Evolutionary conservation across 2,113 vertebrate species (phyloP).

Genomic region (Osmerus mordax): DNA sequence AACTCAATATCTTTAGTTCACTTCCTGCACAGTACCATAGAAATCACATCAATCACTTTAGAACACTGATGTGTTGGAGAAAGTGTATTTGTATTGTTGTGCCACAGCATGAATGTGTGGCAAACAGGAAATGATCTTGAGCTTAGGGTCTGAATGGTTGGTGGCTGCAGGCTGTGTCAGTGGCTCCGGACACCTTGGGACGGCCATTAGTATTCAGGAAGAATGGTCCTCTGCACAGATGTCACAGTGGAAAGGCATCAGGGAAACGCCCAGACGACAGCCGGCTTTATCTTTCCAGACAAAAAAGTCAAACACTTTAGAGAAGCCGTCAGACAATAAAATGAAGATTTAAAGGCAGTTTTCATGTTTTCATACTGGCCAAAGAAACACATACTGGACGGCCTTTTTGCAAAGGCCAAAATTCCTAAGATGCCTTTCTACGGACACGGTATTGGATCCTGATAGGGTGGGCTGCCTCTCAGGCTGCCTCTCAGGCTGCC

Average conservation of each 20-base stretch:
- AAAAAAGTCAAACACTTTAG: background rate
- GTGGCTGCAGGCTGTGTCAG: constrained; percentile 6
- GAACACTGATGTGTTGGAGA: background rate
- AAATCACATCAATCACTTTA: background rate
- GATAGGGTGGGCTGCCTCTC: background rate
- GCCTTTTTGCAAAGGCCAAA: too few species aligned
- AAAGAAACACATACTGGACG: too few species aligned
- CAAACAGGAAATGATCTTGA: constrained; percentile 28
- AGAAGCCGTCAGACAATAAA: too few species aligned
- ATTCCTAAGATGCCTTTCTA: too few species aligned
- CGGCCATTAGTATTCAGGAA: constrained; percentile 49
- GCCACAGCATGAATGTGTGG: background rate
- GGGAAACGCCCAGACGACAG: constrained; percentile 6
- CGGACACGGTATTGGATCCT: background rate
- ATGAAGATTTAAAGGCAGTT: too few species aligned
- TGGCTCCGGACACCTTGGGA: constrained; percentile 28
- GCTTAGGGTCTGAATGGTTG: constrained; percentile 19
- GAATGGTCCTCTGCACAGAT: constrained; percentile 24
- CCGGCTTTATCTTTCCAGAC: constrained; percentile 24
- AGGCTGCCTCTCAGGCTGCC: too few species aligned
- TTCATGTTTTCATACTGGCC: too few species aligned
- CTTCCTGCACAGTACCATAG: background rate
- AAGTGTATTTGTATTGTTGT: background rate
- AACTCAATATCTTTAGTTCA: background rate
- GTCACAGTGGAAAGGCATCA: constrained; percentile 22